A percentile compares a stretch with the other conserved stretches of the same genome.
Evolutionary conservation across 2,113 vertebrate species (phyloP).

Genomic region (Nesoenas mayeri): DNA sequence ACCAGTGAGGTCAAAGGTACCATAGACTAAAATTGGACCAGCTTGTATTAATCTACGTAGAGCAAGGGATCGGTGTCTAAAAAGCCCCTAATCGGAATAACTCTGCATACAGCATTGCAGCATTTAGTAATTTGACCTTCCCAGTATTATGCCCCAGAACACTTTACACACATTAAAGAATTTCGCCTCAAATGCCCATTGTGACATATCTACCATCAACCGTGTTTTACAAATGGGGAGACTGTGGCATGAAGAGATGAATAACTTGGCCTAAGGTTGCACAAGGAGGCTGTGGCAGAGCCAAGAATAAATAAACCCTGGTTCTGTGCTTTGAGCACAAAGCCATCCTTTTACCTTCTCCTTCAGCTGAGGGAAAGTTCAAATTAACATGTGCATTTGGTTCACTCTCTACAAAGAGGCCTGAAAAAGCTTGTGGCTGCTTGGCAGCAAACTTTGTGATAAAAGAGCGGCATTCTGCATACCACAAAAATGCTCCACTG

Average conservation of each 20-base stretch:
- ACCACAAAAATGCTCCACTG: slow-evolving; percentile 16
- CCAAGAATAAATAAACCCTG: not conserved
- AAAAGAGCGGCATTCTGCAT: not conserved
- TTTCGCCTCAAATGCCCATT: not conserved
- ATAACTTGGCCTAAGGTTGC: not conserved
- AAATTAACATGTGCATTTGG: slow-evolving; percentile 8
- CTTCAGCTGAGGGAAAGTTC: slow-evolving; percentile 2
- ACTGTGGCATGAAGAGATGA: not conserved
- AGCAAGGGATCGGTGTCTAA: not conserved
- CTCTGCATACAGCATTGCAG: not conserved
- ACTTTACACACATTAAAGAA: not conserved
- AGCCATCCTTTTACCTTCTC: not conserved
- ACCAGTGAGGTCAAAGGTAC: not conserved
- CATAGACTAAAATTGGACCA: not conserved
- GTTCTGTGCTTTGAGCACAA: not conserved
- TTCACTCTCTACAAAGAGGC: not conserved
- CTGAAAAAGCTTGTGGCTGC: slow-evolving; percentile 18
- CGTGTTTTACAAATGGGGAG: slow-evolving; percentile 8
- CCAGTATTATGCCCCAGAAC: not conserved
- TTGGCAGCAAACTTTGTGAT: slow-evolving; percentile 40
- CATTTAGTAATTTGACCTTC: not conserved
- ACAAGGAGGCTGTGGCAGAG: not conserved
- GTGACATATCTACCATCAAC: not conserved
- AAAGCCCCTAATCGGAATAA: not conserved
- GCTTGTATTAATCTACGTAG: not conserved